These are phyloP conservation scores for Junonia oenone DNA, from an alignment of 2,888 invertebrate species.

Conservation along the genomic window DNA sequence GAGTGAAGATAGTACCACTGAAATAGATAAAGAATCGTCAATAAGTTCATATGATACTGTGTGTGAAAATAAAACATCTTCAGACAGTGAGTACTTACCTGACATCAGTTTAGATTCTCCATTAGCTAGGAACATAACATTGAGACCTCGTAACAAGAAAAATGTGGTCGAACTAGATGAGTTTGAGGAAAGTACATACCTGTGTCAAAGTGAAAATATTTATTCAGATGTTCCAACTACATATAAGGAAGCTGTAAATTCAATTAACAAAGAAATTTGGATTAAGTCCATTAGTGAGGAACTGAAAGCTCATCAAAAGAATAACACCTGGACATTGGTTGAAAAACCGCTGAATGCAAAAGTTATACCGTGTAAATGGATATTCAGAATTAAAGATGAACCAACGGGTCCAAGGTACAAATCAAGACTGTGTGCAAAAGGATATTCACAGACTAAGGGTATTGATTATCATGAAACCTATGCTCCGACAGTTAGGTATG, in stretches of 20 bases:
- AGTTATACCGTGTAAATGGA: constrained; percentile 30
- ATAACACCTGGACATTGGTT: constrained; percentile 23
- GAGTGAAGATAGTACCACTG: no score
- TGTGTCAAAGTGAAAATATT: constrained; percentile 8
- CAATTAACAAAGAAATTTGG: constrained; percentile 19
- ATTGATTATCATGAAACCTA: constrained; percentile 26
- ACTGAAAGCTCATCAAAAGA: constrained; percentile 16
- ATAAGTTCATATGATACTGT: no score
- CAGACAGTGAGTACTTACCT: no score
- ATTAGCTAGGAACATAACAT: constrained; percentile 19
- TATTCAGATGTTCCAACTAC: constrained; percentile 11
- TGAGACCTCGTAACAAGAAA: constrained; percentile 21
- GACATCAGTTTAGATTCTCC: no score
- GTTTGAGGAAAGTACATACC: not conserved
- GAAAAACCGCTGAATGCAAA: constrained; percentile 22
- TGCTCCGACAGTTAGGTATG: constrained; percentile 30
- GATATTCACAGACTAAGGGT: constrained; percentile 24
- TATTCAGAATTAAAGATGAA: constrained; percentile 30
- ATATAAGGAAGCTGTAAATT: constrained; percentile 21
- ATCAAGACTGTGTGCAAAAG: constrained; percentile 34
- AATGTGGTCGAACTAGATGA: not conserved
- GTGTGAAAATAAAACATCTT: no score
- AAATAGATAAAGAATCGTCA: no score
- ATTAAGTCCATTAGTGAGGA: constrained; percentile 19
- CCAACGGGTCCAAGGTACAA: constrained; percentile 29